A percentile compares a stretch with the other conserved stretches of the same genome.
Evolutionary conservation across 35 echinoderm and acorn worm species (phyloP).

Genomic region (Strongylocentrotus purpuratus): DNA sequence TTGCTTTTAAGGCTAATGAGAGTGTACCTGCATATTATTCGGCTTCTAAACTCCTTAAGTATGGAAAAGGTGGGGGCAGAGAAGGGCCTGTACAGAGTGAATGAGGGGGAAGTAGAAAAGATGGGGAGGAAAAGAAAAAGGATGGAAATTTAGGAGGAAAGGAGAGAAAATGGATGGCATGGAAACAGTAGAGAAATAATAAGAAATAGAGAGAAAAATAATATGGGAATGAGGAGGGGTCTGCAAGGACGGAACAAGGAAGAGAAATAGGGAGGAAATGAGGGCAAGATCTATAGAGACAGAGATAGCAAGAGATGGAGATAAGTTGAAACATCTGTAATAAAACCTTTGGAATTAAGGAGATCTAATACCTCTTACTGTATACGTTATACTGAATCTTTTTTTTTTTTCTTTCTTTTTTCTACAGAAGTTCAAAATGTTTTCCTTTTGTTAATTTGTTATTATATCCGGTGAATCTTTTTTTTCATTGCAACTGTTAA

Average conservation of each 20-base stretch:
- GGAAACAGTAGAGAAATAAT: not conserved
- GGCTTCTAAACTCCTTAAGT: not conserved
- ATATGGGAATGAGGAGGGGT: not conserved
- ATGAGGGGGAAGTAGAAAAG: not conserved
- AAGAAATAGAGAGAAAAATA: not conserved
- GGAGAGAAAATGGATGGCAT: not conserved
- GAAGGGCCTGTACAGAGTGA: not conserved
- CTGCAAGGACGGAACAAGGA: not conserved
- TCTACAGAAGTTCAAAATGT: no score
- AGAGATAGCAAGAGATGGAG: no score
- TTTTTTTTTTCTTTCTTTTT: no score
- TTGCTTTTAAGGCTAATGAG: not conserved
- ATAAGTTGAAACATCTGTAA: no score
- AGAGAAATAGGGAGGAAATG: not conserved
- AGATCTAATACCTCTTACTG: no score
- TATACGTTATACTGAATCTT: no score
- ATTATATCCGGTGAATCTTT: no score
- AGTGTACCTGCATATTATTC: not conserved
- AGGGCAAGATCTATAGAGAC: not conserved
- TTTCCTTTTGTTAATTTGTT: no score
- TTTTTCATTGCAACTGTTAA: no score
- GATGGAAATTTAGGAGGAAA: not conserved
- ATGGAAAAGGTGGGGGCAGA: not conserved
- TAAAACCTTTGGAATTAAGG: no score
- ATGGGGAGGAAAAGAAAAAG: not conserved